phyloP scores from a whole-genome alignment of 1,140 invertebrate species.

The Rhyacophila brunnea region DNA sequence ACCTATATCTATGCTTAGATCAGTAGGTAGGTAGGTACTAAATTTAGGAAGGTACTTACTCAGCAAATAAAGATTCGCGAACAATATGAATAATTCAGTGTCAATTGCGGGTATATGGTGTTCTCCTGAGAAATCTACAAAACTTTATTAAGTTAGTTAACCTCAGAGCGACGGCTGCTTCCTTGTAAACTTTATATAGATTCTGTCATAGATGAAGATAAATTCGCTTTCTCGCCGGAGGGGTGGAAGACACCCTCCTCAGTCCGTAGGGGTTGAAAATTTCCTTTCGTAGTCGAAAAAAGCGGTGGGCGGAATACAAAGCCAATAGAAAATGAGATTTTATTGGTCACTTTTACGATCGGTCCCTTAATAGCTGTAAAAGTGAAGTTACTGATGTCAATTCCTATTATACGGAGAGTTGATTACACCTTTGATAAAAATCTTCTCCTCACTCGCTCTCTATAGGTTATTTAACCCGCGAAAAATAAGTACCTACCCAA shows the following conservation, averaged over 20 bases:
- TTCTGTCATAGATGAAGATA: conserved; percentile 29
- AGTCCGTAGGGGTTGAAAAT: background rate
- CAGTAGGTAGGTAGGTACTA: no score
- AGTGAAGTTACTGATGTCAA: conserved; percentile 24
- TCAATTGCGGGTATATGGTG: background rate
- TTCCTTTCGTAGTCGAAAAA: background rate
- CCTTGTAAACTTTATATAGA: conserved; percentile 24
- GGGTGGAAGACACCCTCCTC: background rate
- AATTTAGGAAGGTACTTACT: no score
- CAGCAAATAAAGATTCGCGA: no score
- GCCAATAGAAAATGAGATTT: conserved; percentile 36
- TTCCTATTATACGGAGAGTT: background rate
- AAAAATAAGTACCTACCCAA: no score
- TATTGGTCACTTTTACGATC: conserved; percentile 36
- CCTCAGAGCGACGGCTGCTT: conserved; percentile 19
- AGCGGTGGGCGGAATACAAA: conserved; percentile 1
- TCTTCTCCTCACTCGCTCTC: no score
- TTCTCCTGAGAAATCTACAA: conserved; percentile 24
- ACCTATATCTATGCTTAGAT: no score
- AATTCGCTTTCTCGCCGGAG: conserved; percentile 8
- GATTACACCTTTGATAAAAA: no score
- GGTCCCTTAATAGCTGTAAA: conserved; percentile 35
- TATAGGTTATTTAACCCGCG: no score
- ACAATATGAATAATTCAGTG: no score
- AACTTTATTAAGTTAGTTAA: conserved; percentile 24